These are phyloP conservation scores for Cylloceria caligata DNA, from an alignment of 2,888 invertebrate species.

Conservation along the genomic window DNA sequence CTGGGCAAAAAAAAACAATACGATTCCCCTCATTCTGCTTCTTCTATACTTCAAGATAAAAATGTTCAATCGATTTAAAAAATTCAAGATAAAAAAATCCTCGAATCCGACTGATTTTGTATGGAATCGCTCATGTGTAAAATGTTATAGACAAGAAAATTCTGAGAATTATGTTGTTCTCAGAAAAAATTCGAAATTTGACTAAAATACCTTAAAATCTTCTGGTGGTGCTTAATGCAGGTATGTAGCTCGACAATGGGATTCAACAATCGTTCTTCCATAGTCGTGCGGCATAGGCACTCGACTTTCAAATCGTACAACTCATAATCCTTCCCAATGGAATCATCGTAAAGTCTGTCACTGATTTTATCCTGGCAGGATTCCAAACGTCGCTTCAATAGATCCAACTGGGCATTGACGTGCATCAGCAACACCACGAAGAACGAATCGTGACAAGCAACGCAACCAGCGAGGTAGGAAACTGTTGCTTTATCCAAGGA, in stretches of 20 bases:
- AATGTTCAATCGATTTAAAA: no score
- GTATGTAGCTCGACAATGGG: conserved; percentile 59
- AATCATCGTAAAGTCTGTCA: not conserved
- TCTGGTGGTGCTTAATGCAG: conserved; percentile 65
- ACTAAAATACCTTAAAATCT: conserved; percentile 57
- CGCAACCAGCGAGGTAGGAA: conserved; percentile 59
- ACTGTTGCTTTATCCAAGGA: conserved; percentile 54
- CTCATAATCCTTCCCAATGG: conserved; percentile 26
- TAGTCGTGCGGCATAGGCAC: conserved; percentile 52
- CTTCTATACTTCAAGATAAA: no score
- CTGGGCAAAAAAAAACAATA: no score
- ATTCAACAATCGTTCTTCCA: conserved; percentile 42
- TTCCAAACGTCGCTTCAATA: conserved; percentile 60
- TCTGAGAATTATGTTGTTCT: not conserved
- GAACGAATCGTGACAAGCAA: conserved; percentile 61
- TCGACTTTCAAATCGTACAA: conserved; percentile 50
- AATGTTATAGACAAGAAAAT: no score
- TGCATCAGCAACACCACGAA: conserved; percentile 65
- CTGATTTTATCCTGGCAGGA: conserved; percentile 28
- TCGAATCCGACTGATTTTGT: no score
- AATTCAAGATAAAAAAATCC: no score
- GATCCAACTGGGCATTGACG: conserved; percentile 62
- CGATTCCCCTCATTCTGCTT: no score
- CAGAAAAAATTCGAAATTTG: not conserved
- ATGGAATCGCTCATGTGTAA: no score